Conservation (phyloP, 2,888 invertebrate genomes). For the Dryobota labecula region DNA sequence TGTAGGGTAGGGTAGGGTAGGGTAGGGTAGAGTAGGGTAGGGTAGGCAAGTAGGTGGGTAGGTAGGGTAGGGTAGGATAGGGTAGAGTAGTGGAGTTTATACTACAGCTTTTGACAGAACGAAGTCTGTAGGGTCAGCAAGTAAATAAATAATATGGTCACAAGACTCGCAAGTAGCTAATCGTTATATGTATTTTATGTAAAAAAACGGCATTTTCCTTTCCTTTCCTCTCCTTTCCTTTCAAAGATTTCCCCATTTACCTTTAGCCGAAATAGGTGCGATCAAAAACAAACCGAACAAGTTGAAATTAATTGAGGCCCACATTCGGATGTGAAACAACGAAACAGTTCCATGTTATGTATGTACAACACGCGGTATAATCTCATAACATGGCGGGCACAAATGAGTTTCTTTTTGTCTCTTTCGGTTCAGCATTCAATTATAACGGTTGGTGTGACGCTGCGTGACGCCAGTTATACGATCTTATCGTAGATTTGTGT, state of each 20-base stretch:
- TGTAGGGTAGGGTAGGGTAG: too few relatives aligned
- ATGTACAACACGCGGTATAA: conserved; percentile 66
- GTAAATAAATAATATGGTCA: too few relatives aligned
- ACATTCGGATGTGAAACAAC: conserved; percentile 36
- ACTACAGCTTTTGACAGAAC: too few relatives aligned
- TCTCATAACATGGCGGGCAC: conserved; percentile 73
- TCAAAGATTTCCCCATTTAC: conserved; percentile 6
- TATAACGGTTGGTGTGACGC: conserved; percentile 65
- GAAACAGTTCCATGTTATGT: conserved; percentile 23
- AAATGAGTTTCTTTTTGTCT: conserved; percentile 76
- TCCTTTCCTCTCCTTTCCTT: too few relatives aligned
- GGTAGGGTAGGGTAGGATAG: too few relatives aligned
- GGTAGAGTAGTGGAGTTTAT: too few relatives aligned
- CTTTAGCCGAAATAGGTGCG: conserved; percentile 13
- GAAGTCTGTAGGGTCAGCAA: too few relatives aligned
- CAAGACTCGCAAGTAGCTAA: too few relatives aligned
- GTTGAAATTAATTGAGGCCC: conserved; percentile 54
- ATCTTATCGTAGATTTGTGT: conserved; percentile 16
- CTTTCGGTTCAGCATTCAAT: conserved; percentile 76
- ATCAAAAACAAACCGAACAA: conserved; percentile 42
- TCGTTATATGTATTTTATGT: too few relatives aligned
- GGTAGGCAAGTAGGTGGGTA: too few relatives aligned
- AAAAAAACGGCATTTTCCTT: too few relatives aligned
- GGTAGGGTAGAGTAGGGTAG: too few relatives aligned
- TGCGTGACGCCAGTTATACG: conserved; percentile 36